A percentile compares a stretch with the other conserved stretches of the same genome.
Conservation (phyloP, 2,113 vertebrate genomes). For the Phalacrocorax carbo region DNA sequence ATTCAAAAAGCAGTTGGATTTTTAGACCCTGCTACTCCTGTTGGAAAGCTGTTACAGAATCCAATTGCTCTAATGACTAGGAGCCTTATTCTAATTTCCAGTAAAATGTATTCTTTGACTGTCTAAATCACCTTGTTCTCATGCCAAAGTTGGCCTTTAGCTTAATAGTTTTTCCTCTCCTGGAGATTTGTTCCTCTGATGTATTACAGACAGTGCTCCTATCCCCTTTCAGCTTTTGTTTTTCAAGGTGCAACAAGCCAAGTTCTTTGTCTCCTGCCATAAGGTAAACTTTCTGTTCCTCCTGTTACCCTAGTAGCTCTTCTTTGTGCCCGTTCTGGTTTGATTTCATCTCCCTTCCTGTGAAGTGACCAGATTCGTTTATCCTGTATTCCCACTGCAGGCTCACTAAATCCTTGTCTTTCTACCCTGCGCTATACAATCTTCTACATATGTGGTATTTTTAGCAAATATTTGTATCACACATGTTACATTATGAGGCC, state of each 20-base stretch:
- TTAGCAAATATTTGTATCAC: neutral
- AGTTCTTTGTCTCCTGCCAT: neutral
- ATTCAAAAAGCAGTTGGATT: neutral
- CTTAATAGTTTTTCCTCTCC: neutral
- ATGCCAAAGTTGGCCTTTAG: conserved; percentile 8
- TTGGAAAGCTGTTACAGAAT: conserved; percentile 9
- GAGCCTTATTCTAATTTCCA: conserved; percentile 1
- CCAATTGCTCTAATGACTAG: neutral
- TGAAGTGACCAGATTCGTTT: neutral
- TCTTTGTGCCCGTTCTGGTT: neutral
- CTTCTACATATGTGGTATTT: neutral
- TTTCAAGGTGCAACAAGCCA: neutral
- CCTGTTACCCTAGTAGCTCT: neutral
- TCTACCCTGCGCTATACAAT: neutral
- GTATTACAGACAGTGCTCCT: neutral
- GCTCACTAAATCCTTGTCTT: neutral
- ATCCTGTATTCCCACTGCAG: neutral
- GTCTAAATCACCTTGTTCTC: neutral
- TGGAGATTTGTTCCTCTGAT: neutral
- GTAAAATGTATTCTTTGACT: conserved; percentile 2
- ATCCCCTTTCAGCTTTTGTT: conserved; percentile 34
- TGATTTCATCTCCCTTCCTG: neutral
- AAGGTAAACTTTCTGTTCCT: neutral
- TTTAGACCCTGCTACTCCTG: neutral
- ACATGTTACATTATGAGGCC: neutral